Percentiles rank a stretch among this genome's conserved stretches.
These are phyloP conservation scores for Metaphire vulgaris DNA, from an alignment of 1,140 invertebrate genomes.

Conservation along the genomic window DNA sequence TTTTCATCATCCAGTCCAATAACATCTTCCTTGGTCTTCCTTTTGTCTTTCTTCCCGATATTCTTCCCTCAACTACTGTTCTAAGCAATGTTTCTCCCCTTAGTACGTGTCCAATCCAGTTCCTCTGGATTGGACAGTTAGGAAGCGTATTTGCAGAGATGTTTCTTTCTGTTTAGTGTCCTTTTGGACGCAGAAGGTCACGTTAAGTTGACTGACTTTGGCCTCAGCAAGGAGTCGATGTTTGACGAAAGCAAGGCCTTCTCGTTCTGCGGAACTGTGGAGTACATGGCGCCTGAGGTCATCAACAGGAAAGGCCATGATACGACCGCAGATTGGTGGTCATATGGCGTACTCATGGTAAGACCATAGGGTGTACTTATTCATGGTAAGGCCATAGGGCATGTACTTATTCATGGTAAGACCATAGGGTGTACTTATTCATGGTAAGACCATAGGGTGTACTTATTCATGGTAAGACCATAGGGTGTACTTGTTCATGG, in stretches of 20 bases:
- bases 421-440: constrained; percentile 58
- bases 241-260: constrained; percentile 70
- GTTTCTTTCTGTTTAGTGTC: constrained; percentile 65
- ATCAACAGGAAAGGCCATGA: constrained; percentile 96
- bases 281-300: constrained; percentile 90
- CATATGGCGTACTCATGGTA: constrained; percentile 16
- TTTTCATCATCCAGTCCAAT: no score
- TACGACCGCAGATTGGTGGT: constrained; percentile 86
- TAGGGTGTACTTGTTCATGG: constrained; percentile 51
- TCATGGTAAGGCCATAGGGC: no score
- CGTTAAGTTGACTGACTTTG: constrained; percentile 96
- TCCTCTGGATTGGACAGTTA: no score
- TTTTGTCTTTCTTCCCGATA: no score
- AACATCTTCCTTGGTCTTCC: no score
- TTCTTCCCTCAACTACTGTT: no score
- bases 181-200: constrained; percentile 92
- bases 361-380: neutral
- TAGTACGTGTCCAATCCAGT: no score
- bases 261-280: constrained; percentile 84
- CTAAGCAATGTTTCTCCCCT: no score
- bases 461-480: constrained; percentile 15
- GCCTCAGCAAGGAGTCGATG: constrained; percentile 84
- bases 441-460: constrained; percentile 13
- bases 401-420: no score
- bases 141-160: no score